These are phyloP conservation scores for Meleagris gallopavo DNA, from an alignment of 2,113 vertebrate genomes.

Conservation along the genomic window DNA sequence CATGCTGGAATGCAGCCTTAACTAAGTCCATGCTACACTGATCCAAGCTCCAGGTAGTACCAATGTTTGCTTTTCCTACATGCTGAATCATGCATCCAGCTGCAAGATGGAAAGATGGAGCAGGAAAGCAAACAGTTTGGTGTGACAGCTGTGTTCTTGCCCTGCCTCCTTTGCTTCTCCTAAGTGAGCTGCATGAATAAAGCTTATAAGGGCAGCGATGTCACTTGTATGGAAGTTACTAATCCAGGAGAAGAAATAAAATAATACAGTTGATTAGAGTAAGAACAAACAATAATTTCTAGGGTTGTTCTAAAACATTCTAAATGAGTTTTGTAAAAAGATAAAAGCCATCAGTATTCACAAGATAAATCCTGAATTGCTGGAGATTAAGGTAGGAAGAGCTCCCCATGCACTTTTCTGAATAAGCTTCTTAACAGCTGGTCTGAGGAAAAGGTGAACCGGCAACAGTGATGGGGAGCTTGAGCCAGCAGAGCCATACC, in stretches of 20 bases:
- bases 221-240: background rate
- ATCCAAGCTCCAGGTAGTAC: fast-evolving
- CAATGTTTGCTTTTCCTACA: background rate
- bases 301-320: background rate
- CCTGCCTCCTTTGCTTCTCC: background rate
- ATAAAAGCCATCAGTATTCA: background rate
- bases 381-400: background rate
- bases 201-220: slow-evolving; percentile 26
- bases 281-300: background rate
- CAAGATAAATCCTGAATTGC: background rate
- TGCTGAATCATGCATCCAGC: background rate
- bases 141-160: background rate
- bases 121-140: fast-evolving
- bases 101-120: background rate
- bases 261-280: background rate
- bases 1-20: background rate
- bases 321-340: background rate
- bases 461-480: background rate
- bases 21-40: background rate
- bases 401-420: background rate
- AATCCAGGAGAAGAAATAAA: slow-evolving; percentile 9
- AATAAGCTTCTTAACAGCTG: background rate
- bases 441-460: background rate
- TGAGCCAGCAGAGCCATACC: background rate
- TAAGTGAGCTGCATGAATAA: background rate